Conservation (phyloP, 2,113 vertebrate species). For the Lanius ludovicianus region DNA sequence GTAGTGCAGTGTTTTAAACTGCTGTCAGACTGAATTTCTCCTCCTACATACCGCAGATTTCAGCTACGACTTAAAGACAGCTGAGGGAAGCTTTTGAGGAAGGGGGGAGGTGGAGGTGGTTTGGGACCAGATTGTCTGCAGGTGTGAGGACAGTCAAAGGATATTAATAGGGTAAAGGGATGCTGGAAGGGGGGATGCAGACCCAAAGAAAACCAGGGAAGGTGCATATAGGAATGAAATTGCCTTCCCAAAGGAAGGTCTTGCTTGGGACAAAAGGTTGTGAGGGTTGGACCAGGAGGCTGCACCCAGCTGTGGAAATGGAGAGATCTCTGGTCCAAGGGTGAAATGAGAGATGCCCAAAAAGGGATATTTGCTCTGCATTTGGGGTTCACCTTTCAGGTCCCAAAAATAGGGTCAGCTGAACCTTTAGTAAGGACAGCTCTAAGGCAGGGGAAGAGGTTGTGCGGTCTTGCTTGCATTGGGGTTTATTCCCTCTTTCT, state of each 20-base stretch:
- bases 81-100: conserved; percentile 63
- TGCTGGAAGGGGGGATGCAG: background rate
- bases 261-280: background rate
- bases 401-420: background rate
- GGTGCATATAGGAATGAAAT: background rate
- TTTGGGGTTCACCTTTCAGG: background rate
- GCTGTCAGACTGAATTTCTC: conserved; percentile 73
- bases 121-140: conserved; percentile 61
- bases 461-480: background rate
- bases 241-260: background rate
- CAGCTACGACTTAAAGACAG: conserved; percentile 64
- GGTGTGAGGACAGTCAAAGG: conserved; percentile 43
- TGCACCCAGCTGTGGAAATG: background rate
- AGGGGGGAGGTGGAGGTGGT: conserved; percentile 52
- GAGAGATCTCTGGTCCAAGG: background rate
- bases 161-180: conserved; percentile 27
- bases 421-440: background rate
- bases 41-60: conserved; percentile 69
- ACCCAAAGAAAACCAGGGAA: background rate
- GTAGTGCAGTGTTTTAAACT: conserved; percentile 68
- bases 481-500: background rate
- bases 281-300: background rate
- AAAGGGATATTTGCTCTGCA: background rate
- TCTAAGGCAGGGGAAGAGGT: background rate
- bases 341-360: background rate